Percentiles rank a stretch among this genome's conserved stretches.
Conservation (phyloP, 2,797 vertebrate genomes). For the Sciaenops ocellatus region DNA sequence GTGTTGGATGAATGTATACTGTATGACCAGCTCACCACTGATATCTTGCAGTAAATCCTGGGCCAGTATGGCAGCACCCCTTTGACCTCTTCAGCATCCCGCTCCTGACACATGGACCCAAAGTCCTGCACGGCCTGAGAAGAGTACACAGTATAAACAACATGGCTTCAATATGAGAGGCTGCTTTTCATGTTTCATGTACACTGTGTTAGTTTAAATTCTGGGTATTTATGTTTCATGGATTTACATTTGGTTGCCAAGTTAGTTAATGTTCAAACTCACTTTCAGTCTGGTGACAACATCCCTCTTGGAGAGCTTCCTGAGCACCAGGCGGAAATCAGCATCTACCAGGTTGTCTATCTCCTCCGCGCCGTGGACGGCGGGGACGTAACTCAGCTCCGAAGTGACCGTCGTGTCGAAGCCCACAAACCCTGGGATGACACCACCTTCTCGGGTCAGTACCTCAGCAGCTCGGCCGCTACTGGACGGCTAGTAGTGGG, state of each 20-base stretch:
- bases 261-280: slow-evolving; percentile 13
- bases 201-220: no score
- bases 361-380: slow-evolving; percentile 95
- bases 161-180: neutral
- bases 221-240: no score
- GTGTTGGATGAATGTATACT: neutral
- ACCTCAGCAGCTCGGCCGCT: slow-evolving; percentile 96
- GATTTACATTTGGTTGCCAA: neutral
- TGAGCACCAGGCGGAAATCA: slow-evolving; percentile 95
- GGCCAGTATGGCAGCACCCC: slow-evolving; percentile 99
- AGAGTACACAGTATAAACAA: slow-evolving; percentile 21
- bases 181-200: no score
- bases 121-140: slow-evolving; percentile 97
- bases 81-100: slow-evolving; percentile 93
- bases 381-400: slow-evolving; percentile 95
- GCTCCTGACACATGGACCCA: slow-evolving; percentile 95
- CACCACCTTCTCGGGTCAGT: slow-evolving; percentile 92
- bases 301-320: slow-evolving; percentile 97
- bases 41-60: slow-evolving; percentile 97
- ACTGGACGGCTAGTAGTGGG: slow-evolving; percentile 91
- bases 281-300: slow-evolving; percentile 95
- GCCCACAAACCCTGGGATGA: slow-evolving; percentile 95
- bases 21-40: slow-evolving; percentile 86
- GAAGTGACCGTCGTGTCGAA: slow-evolving; percentile 89
- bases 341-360: slow-evolving; percentile 96